Percentiles rank a stretch among this genome's conserved stretches.
These are phyloP conservation scores for Syngnathus floridae DNA, from an alignment of 2,113 vertebrate species.

Conservation along the genomic window DNA sequence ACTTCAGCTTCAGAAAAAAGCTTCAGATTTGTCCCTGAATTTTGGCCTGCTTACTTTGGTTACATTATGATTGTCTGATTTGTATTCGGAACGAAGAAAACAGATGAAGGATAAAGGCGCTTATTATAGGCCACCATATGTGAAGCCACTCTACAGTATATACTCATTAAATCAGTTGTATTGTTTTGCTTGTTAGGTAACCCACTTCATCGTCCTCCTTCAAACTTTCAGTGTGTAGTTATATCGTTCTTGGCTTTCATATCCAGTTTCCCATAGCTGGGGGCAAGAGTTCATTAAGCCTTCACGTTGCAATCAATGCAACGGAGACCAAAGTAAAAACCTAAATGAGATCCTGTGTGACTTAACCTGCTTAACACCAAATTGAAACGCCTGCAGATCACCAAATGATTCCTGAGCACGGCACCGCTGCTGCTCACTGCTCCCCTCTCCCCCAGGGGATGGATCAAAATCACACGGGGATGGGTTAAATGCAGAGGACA, in stretches of 20 bases:
- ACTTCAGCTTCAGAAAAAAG: not conserved
- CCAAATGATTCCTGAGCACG: no score
- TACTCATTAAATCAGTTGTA: conserved; percentile 34
- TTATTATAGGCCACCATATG: conserved; percentile 13
- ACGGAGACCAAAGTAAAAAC: conserved; percentile 49
- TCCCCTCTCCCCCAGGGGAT: no score
- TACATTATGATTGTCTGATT: conserved; percentile 29
- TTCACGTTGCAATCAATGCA: conserved; percentile 65
- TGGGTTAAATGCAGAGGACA: no score
- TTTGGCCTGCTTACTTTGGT: conserved; percentile 20
- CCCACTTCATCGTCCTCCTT: conserved; percentile 27
- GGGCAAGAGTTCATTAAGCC: conserved; percentile 64
- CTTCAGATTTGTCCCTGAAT: conserved; percentile 23
- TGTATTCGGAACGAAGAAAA: conserved; percentile 31
- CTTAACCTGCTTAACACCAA: conserved; percentile 57
- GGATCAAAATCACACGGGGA: no score
- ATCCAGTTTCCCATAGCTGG: conserved; percentile 38
- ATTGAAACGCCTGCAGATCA: no score
- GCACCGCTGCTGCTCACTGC: no score
- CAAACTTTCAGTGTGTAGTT: conserved; percentile 39
- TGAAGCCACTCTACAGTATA: conserved; percentile 10
- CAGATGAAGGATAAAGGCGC: conserved; percentile 4
- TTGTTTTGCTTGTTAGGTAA: conserved; percentile 20
- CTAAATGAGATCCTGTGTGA: conserved; percentile 69
- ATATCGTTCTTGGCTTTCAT: conserved; percentile 32